Evolutionary conservation across 2,797 vertebrate genomes (phyloP).

Genomic region (Coreius guichenoti): DNA sequence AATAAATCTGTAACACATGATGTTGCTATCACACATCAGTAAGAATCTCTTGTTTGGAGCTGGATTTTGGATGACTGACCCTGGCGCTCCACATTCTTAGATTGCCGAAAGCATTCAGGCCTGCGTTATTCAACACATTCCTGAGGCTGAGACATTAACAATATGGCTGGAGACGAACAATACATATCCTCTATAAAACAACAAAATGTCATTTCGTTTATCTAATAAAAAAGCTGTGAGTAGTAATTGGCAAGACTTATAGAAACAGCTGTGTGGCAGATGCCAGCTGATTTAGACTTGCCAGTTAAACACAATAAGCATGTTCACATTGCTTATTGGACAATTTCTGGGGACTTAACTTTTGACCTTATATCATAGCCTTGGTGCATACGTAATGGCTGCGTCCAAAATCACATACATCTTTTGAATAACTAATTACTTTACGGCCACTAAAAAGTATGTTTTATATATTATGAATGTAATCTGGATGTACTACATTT

Average conservation of each 20-base stretch:
- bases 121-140: background rate
- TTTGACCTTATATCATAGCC: background rate
- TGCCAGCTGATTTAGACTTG: background rate
- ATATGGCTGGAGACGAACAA: background rate
- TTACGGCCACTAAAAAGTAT: background rate
- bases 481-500: background rate
- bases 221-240: slow-evolving; percentile 25
- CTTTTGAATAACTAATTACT: background rate
- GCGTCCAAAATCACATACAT: background rate
- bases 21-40: background rate
- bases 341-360: background rate
- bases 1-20: slow-evolving; percentile 1
- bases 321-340: background rate
- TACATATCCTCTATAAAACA: background rate
- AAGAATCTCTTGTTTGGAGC: background rate
- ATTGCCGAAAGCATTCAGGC: background rate
- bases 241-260: background rate
- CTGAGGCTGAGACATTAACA: background rate
- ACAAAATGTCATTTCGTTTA: background rate
- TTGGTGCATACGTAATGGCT: background rate
- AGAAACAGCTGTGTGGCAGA: background rate
- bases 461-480: background rate
- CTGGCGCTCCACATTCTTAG: background rate
- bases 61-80: background rate
- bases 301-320: background rate